A percentile compares a stretch with the other conserved stretches of the same genome.
These are phyloP conservation scores for Glossophaga mutica DNA, from an alignment of 2,797 vertebrate genomes.

Conservation along the genomic window DNA sequence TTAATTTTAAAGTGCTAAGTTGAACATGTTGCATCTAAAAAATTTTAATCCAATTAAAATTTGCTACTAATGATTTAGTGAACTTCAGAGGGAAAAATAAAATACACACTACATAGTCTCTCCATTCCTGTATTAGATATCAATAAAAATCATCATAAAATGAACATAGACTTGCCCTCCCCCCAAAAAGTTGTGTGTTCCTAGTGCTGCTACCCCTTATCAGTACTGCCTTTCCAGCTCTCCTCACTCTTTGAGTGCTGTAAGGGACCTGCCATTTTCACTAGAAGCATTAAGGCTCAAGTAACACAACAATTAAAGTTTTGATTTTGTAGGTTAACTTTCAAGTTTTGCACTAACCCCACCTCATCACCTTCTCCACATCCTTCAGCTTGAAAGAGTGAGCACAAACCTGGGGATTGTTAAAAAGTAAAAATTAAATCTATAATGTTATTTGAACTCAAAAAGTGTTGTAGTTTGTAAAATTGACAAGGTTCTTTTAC, in stretches of 20 bases:
- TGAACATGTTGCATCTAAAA: background rate
- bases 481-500: constrained; percentile 33
- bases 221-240: background rate
- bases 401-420: background rate
- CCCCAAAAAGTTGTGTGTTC: background rate
- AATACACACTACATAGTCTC: background rate
- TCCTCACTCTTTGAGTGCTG: background rate
- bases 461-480: constrained; percentile 38
- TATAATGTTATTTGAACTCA: constrained; percentile 8
- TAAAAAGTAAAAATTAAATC: constrained; percentile 55
- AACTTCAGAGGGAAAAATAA: background rate
- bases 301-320: background rate
- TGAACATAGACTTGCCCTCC: background rate
- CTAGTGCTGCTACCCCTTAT: background rate
- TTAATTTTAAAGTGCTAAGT: background rate
- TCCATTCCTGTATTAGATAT: background rate
- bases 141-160: background rate
- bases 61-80: background rate
- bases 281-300: background rate
- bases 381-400: constrained; percentile 12
- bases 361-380: background rate
- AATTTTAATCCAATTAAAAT: background rate
- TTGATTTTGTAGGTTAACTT: constrained; percentile 35
- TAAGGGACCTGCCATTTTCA: constrained; percentile 17
- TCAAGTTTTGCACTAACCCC: background rate